These are phyloP conservation scores for Plagiodera versicolora DNA, from an alignment of 2,888 invertebrate genomes.

Conservation along the genomic window DNA sequence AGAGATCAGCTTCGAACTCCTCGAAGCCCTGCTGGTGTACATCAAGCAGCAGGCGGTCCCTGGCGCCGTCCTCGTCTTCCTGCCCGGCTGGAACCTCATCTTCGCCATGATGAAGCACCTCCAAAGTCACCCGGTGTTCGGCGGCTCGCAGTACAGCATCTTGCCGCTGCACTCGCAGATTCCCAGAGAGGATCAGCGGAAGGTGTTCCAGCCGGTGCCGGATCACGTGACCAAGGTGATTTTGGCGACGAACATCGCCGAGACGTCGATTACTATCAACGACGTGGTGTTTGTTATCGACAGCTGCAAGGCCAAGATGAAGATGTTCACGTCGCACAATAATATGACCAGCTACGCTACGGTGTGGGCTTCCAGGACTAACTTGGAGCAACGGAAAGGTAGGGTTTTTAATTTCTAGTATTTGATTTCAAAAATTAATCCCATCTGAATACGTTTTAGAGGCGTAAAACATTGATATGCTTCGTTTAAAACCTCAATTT, in stretches of 20 bases:
- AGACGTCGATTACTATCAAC: constrained; percentile 97
- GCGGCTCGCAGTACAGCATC: constrained; percentile 68
- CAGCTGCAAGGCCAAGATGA: constrained; percentile 96
- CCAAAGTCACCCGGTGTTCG: constrained; percentile 66
- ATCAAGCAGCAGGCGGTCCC: constrained; percentile 63
- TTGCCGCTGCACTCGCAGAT: constrained; percentile 97
- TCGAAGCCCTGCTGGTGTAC: constrained; percentile 75
- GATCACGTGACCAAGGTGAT: constrained; percentile 88
- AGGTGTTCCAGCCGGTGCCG: constrained; percentile 88
- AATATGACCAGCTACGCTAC: constrained; percentile 99
- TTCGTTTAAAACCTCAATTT: too few relatives aligned
- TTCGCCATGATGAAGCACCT: constrained; percentile 87
- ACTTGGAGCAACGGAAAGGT: constrained; percentile 84
- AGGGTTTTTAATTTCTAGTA: too few relatives aligned
- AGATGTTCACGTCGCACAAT: constrained; percentile 96
- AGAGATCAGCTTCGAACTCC: constrained; percentile 89
- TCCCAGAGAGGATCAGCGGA: constrained; percentile 91
- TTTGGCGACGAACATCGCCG: constrained; percentile 96
- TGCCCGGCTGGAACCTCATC: constrained; percentile 98
- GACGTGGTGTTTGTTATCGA: constrained; percentile 98
- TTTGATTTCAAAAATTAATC: too few relatives aligned
- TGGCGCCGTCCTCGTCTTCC: constrained; percentile 89
- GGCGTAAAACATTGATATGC: too few relatives aligned
- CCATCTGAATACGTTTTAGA: too few relatives aligned
- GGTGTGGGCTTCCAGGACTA: constrained; percentile 93